Base-by-base conservation (phyloP, 2,113 vertebrate genomes). In the Butastur rufipennis region DNA sequence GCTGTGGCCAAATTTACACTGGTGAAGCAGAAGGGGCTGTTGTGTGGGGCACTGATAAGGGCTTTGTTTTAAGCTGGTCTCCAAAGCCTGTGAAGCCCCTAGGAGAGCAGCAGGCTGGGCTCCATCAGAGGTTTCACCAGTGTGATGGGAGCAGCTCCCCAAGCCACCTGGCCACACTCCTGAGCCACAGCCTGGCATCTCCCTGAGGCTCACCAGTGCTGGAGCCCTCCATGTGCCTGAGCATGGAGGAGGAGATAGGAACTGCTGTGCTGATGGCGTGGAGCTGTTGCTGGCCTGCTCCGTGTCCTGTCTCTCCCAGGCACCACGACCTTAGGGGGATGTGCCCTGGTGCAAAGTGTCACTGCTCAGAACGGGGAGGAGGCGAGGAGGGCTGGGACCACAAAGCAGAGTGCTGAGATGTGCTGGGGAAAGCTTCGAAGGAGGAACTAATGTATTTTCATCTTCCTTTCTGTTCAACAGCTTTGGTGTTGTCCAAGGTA, bases 261-360 rank as follows among this genome's bases (percentile, higher is more conserved):
- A 3, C n/a, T 56, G 52, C 52, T 48, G 61, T 59, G 87, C 43
- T 93, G 53, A 38, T 3, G 11, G 13, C 0, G 0, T 32, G 56
- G 38, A 38, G 42, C 31, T 4, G 2, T 10, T 71, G 68, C 61
- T 90, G 32, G 66, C 40, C 56, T 74, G 50, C 59, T 77, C 29
- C 0, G 0, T 62, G 42, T 67, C 55, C 45, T 1, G 0, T 20
- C 55, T 21, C 18, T 83, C 50, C 25, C 0, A 10, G 50, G 53
- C 88, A 72, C 34, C 48, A 15, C 0, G 13, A 6, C 26, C 29
- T 20, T 43, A 43, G 8, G 18, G 13, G 5, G 14, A 52, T 0
- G 0, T 10, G 31, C 32, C 71, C 68, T 86, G 40, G 29, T 6
- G 23, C 53, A 74, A 67, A 58, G 6, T 63, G 36, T 43, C 53